Base-by-base conservation (phyloP, 2,113 vertebrate genomes). In the Regulus satrapa region DNA sequence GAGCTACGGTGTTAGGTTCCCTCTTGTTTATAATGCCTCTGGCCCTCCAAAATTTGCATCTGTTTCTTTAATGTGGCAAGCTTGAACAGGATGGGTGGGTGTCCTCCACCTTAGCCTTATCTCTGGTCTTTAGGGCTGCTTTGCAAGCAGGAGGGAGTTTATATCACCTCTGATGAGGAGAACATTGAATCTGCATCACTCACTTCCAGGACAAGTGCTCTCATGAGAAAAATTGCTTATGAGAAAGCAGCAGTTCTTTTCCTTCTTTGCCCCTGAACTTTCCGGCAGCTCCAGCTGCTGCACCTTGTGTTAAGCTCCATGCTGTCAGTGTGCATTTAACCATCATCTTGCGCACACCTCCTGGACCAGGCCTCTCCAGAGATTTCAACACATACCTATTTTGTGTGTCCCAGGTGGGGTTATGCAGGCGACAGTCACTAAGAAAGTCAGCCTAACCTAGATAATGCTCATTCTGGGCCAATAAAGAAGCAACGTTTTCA, bases 11-110 rank as follows among this genome's bases (percentile, higher is more conserved):
- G 81, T 82, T 93, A 93, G 66, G 66, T 66, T 93, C 77, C 56
- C 92, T 95, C 88, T 92, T 93, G 95, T 92, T 95, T 85, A 56
- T 76, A 72, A 94, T 68, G 88, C 90, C 90, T 92, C 88, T 66
- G 71, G 96, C 88, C 74, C 62, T 94, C 77, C 52, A 62, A 92
- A 96, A 97, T 94, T 93, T 94, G 92, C 95, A 96, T 96, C 80
- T 84, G 51, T 72, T 95, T 95, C 90, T 94, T 85, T 93, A 75
- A 43, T 3, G 5, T 51, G 85, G 74, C 92, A 94, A 88, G 92
- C 74, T 61, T 72, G 40, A 92, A 92, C 90, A 93, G 85, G 94
- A 93, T 68, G 71, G 94, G 90, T 85, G 81, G 78, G 85, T 94
- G 63, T 92, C 95, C 69, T 92, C 94, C 92, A 94, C 92, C 92